Percentiles rank a stretch among this genome's conserved stretches.
Evolutionary conservation across 2,888 invertebrate species (phyloP).

Genomic region (Apotomis betuletana): DNA sequence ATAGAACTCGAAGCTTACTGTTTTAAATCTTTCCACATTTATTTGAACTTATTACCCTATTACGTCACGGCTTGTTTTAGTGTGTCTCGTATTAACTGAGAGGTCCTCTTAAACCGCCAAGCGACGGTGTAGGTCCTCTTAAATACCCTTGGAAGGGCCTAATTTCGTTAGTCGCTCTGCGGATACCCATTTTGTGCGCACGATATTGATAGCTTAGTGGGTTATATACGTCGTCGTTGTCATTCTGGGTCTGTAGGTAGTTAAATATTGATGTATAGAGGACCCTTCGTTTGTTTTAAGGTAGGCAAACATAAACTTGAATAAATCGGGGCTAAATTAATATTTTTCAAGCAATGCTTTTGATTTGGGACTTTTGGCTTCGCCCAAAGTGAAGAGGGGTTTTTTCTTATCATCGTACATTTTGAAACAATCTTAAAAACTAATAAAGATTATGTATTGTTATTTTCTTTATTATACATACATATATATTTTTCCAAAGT

Average conservation of each 20-base stretch:
- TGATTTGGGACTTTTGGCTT: too few species aligned
- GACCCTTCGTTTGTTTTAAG: neutral
- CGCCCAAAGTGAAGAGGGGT: too few species aligned
- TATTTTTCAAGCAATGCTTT: too few species aligned
- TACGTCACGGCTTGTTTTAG: constrained; percentile 23
- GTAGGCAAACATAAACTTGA: neutral
- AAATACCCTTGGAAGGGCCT: constrained; percentile 24
- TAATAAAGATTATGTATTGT: too few species aligned
- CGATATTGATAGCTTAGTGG: constrained; percentile 22
- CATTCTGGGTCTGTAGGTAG: neutral
- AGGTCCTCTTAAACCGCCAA: constrained; percentile 14
- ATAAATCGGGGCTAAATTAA: too few species aligned
- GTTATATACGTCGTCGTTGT: constrained; percentile 7
- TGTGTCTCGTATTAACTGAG: constrained; percentile 28
- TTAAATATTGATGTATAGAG: neutral
- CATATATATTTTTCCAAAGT: too few species aligned
- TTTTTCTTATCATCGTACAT: too few species aligned
- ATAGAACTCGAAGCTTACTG: constrained; percentile 5
- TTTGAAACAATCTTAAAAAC: too few species aligned
- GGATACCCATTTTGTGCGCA: constrained; percentile 8
- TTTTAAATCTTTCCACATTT: constrained; percentile 8
- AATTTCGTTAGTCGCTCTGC: constrained; percentile 22
- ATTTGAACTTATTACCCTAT: constrained; percentile 21
- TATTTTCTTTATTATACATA: too few species aligned
- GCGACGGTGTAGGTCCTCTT: constrained; percentile 23